Percentiles rank a stretch among this genome's conserved stretches.
Conservation (phyloP, 2,888 invertebrate genomes). For the Machimus atricapillus region DNA sequence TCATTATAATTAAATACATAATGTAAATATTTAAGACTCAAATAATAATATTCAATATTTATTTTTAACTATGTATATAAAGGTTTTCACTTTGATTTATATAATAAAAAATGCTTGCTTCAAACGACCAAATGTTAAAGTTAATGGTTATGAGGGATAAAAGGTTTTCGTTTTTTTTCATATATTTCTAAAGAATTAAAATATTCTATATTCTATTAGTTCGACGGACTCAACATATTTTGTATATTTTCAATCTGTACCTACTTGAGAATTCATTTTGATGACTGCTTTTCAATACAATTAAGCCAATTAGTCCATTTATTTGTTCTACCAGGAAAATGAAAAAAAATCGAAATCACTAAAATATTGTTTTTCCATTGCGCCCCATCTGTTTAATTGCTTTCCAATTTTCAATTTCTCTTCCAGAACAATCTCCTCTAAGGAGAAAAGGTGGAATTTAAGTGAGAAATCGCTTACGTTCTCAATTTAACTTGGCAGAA, state of each 20-base stretch:
- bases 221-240: background rate
- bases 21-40: too few species aligned
- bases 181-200: background rate
- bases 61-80: too few species aligned
- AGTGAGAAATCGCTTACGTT: background rate
- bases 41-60: too few species aligned
- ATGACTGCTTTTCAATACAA: background rate
- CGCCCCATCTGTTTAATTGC: background rate
- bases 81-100: too few species aligned
- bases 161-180: too few species aligned
- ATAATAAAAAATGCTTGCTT: too few species aligned
- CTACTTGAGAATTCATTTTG: background rate
- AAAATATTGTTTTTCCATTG: background rate
- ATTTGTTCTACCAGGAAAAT: background rate
- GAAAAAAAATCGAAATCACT: background rate
- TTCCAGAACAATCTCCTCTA: too few species aligned
- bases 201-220: background rate
- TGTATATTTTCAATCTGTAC: background rate
- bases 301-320: background rate
- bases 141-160: too few species aligned
- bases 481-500: background rate
- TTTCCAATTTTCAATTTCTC: background rate
- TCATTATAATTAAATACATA: too few species aligned
- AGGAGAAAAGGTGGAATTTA: background rate
- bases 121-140: too few species aligned